Evolutionary conservation across 2,888 invertebrate species (phyloP).

Genomic region (Phengaris arion): DNA sequence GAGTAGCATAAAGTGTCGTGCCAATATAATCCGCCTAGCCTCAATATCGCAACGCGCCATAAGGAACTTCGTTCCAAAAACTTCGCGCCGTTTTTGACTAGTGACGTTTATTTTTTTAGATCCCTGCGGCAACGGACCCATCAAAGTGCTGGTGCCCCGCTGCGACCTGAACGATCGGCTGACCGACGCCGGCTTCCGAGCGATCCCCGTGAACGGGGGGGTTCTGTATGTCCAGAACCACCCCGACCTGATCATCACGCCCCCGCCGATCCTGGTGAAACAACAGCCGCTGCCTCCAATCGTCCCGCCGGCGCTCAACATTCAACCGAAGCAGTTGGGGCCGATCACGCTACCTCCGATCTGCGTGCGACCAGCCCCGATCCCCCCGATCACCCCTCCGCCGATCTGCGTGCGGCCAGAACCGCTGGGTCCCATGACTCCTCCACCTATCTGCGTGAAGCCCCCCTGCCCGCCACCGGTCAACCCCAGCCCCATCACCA

Average conservation of each 20-base stretch:
- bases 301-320: constrained; percentile 48
- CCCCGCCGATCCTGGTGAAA: constrained; percentile 58
- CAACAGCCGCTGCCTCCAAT: constrained; percentile 49
- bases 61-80: too few species aligned
- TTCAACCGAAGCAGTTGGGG: constrained; percentile 47
- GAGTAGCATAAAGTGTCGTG: too few species aligned
- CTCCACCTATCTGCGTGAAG: constrained; percentile 50
- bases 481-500: constrained; percentile 43
- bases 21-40: too few species aligned
- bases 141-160: constrained; percentile 47
- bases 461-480: constrained; percentile 50
- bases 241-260: constrained; percentile 61
- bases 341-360: constrained; percentile 53
- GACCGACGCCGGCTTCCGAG: constrained; percentile 52
- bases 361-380: constrained; percentile 47
- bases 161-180: constrained; percentile 46
- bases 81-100: constrained; percentile 31
- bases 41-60: too few species aligned
- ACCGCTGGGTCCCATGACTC: constrained; percentile 47
- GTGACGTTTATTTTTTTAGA: constrained; percentile 46
- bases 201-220: constrained; percentile 57
- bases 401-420: constrained; percentile 51
- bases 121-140: constrained; percentile 52
- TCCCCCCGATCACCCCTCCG: constrained; percentile 51
- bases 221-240: constrained; percentile 52